Conservation (phyloP, 2,113 vertebrate genomes). For the Drymodes brunneopygia region DNA sequence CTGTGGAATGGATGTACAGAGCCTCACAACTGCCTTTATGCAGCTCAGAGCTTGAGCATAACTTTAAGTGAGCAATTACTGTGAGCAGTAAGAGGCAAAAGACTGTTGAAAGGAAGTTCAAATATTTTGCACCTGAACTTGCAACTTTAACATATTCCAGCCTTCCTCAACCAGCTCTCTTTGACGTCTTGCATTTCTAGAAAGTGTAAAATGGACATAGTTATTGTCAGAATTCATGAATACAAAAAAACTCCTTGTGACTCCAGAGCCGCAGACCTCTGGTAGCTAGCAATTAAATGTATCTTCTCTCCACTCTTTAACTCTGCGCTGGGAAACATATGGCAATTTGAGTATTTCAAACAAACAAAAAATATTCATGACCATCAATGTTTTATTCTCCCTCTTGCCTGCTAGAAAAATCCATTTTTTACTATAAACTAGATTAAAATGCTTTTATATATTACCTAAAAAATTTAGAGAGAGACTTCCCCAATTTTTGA, state of each 20-base stretch:
- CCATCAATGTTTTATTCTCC: background rate
- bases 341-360: background rate
- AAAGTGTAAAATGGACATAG: background rate
- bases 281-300: background rate
- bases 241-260: background rate
- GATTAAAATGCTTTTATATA: background rate
- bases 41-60: background rate
- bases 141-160: background rate
- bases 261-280: accelerated
- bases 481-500: background rate
- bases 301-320: background rate
- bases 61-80: background rate
- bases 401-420: background rate
- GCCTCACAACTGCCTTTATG: background rate
- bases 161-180: background rate
- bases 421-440: background rate
- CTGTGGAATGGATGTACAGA: background rate
- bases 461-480: background rate
- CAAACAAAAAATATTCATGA: accelerated
- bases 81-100: background rate
- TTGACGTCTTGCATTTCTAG: background rate
- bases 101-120: background rate
- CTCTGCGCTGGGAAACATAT: background rate
- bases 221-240: background rate
- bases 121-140: background rate